Evolutionary conservation across 2,113 vertebrate genomes (phyloP).

Genomic region (Megaleporinus macrocephalus): DNA sequence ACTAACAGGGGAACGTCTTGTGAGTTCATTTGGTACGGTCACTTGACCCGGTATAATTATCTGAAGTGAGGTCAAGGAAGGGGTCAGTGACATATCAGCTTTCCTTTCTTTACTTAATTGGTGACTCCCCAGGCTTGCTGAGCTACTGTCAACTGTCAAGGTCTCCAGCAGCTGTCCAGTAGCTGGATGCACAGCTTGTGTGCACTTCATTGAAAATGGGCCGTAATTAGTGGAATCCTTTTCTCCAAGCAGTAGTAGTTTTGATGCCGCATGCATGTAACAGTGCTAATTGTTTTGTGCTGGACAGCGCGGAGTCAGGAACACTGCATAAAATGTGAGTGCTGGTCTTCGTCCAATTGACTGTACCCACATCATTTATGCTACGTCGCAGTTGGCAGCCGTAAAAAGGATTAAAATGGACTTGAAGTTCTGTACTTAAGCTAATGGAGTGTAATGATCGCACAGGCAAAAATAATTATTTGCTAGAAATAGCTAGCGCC

Average conservation of each 20-base stretch:
- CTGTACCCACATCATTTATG: background rate
- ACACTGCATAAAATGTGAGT: background rate
- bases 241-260: background rate
- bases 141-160: slow-evolving; percentile 62
- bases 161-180: background rate
- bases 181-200: background rate
- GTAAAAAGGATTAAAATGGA: background rate
- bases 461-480: slow-evolving; percentile 8
- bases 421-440: background rate
- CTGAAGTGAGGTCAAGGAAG: slow-evolving; percentile 15
- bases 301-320: background rate
- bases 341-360: background rate
- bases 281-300: background rate
- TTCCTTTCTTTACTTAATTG: slow-evolving; percentile 29
- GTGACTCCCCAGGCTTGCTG: slow-evolving; percentile 53
- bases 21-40: background rate
- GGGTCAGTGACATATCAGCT: background rate
- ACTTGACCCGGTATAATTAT: background rate
- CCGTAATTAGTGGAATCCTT: background rate
- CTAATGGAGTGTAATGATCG: slow-evolving; percentile 8
- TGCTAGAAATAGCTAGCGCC: slow-evolving; percentile 17
- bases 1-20: background rate
- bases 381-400: background rate
- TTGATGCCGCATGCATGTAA: background rate
- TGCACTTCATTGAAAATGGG: background rate